Conservation (phyloP, 2,113 vertebrate species). For the Formicarius rufipectus region DNA sequence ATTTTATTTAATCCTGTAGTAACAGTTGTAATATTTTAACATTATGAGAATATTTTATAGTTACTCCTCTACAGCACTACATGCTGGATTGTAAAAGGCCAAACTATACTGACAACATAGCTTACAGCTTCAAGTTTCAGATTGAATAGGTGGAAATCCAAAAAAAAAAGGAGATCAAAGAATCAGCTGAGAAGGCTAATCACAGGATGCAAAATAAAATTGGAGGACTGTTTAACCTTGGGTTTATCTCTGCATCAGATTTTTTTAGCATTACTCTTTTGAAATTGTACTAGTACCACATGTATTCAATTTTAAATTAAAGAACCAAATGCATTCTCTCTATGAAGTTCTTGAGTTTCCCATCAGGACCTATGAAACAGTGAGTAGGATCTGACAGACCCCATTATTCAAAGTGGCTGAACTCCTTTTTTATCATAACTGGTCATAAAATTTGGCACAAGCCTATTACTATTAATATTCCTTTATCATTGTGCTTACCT, state of each 20-base stretch:
- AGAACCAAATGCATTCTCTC: slow-evolving; percentile 1
- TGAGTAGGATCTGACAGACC: slow-evolving; percentile 44
- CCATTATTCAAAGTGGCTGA: slow-evolving; percentile 41
- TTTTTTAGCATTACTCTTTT: neutral
- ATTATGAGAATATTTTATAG: neutral
- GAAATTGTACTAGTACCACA: neutral
- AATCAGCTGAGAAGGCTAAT: neutral
- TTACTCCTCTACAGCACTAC: neutral
- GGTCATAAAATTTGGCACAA: slow-evolving; percentile 64
- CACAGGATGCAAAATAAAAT: neutral
- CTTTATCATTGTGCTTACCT: slow-evolving; percentile 54
- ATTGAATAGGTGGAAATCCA: neutral
- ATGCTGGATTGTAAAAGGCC: neutral
- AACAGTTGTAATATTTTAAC: neutral
- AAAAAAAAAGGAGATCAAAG: neutral
- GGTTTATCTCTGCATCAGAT: neutral
- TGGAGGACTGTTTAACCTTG: neutral
- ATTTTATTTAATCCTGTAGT: neutral
- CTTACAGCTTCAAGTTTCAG: neutral
- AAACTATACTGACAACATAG: neutral
- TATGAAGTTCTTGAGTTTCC: slow-evolving; percentile 9
- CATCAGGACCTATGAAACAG: slow-evolving; percentile 3
- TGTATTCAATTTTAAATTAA: neutral
- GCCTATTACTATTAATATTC: slow-evolving; percentile 42
- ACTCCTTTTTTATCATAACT: slow-evolving; percentile 57